Evolutionary conservation across 2,888 invertebrate genomes (phyloP).

Genomic region (Galeruca laticollis): DNA sequence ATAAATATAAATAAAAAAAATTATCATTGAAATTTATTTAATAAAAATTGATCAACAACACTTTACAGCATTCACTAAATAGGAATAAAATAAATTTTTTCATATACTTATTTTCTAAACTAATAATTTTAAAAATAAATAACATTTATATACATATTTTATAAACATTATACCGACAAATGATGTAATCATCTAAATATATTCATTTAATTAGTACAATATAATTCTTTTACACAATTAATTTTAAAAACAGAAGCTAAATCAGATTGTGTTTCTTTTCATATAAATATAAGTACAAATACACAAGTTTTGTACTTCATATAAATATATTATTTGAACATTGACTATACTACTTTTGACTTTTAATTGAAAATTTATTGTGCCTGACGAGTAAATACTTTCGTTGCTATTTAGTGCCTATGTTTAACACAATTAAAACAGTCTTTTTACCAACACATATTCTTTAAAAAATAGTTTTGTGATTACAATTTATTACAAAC

Average conservation of each 20-base stretch:
- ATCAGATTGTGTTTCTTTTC: constrained; percentile 34
- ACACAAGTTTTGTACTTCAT: constrained; percentile 30
- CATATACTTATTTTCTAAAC: constrained; percentile 43
- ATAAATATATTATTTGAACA: constrained; percentile 22
- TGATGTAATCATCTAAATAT: constrained; percentile 46
- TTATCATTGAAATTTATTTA: constrained; percentile 30
- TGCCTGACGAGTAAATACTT: background rate
- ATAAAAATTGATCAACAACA: constrained; percentile 40
- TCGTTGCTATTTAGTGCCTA: background rate
- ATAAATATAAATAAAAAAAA: constrained; percentile 6
- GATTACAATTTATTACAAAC: no score
- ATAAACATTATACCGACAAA: constrained; percentile 52
- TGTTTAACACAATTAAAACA: background rate
- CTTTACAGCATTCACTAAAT: constrained; percentile 40
- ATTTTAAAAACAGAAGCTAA: constrained; percentile 37
- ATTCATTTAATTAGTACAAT: constrained; percentile 33
- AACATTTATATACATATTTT: constrained; percentile 55
- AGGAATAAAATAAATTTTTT: constrained; percentile 43
- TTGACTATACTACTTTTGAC: constrained; percentile 9
- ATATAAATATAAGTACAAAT: constrained; percentile 28
- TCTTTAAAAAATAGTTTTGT: no score
- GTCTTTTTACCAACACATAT: background rate
- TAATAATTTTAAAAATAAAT: constrained; percentile 54
- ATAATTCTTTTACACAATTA: constrained; percentile 35
- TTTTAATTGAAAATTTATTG: constrained; percentile 17